Percentiles rank a stretch among this genome's conserved stretches.
Conservation (phyloP, 2,113 vertebrate genomes). For the Malurus cyaneus region DNA sequence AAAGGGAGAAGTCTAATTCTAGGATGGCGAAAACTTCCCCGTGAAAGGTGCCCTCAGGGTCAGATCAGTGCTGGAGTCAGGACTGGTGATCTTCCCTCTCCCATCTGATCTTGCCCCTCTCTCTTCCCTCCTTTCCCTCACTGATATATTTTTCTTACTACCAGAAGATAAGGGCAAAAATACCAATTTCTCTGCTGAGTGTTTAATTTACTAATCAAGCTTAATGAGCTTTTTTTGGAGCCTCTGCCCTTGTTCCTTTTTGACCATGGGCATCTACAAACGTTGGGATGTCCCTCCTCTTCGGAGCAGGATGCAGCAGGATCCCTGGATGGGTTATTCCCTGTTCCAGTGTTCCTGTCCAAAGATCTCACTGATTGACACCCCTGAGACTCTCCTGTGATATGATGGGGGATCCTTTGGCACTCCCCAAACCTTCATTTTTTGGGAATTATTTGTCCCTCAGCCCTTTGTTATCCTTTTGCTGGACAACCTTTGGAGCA, state of each 20-base stretch:
- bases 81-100: not conserved
- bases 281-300: not conserved
- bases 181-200: too few species aligned
- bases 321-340: not conserved
- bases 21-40: rapidly evolving
- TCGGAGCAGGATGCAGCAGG: not conserved
- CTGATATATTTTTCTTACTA: not conserved
- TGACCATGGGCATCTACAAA: not conserved
- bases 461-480: not conserved
- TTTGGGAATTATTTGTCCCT: too few species aligned
- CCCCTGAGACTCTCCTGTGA: too few species aligned
- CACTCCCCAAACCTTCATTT: not conserved
- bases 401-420: not conserved
- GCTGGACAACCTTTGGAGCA: not conserved
- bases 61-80: not conserved
- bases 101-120: not conserved
- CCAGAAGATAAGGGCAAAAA: not conserved
- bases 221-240: not conserved
- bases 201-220: not conserved
- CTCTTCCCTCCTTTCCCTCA: not conserved
- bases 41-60: not conserved
- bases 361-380: rapidly evolving
- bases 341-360: not conserved
- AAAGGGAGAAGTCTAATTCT: not conserved
- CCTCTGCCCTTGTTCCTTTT: not conserved